Conservation (phyloP, 2,113 vertebrate species). For the Sceloporus tristichus region DNA sequence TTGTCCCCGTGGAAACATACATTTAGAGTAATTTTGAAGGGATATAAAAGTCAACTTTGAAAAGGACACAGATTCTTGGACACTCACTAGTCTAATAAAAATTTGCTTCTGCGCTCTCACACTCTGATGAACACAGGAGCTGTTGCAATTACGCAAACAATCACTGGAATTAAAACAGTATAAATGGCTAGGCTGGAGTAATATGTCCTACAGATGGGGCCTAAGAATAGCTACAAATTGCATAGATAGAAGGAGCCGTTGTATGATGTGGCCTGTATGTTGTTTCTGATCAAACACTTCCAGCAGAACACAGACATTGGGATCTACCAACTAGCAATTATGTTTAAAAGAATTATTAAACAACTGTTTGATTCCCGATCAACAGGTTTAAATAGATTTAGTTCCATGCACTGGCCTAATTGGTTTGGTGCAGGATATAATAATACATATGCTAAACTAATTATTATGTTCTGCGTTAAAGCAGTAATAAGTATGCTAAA, state of each 20-base stretch:
- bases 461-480: background rate
- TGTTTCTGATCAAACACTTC: background rate
- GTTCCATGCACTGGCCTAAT: background rate
- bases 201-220: constrained; percentile 56
- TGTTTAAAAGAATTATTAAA: too few relatives aligned
- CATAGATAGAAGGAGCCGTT: background rate
- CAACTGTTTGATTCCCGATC: too few relatives aligned
- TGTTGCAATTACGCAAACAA: constrained; percentile 32
- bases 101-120: constrained; percentile 13
- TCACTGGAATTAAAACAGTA: constrained; percentile 43
- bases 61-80: constrained; percentile 8
- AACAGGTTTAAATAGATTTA: background rate
- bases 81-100: background rate
- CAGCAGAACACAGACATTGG: background rate
- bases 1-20: background rate
- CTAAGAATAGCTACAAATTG: constrained; percentile 62
- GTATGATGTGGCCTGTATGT: background rate
- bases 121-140: background rate
- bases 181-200: constrained; percentile 47
- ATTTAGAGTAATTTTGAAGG: background rate
- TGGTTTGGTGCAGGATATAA: background rate
- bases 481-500: too few relatives aligned
- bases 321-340: background rate
- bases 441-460: background rate
- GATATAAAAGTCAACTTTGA: background rate